Evolutionary conservation across 64 coral and sea anemone species (phyloP).

Genomic region (Dendrophyllia cribrosa): DNA sequence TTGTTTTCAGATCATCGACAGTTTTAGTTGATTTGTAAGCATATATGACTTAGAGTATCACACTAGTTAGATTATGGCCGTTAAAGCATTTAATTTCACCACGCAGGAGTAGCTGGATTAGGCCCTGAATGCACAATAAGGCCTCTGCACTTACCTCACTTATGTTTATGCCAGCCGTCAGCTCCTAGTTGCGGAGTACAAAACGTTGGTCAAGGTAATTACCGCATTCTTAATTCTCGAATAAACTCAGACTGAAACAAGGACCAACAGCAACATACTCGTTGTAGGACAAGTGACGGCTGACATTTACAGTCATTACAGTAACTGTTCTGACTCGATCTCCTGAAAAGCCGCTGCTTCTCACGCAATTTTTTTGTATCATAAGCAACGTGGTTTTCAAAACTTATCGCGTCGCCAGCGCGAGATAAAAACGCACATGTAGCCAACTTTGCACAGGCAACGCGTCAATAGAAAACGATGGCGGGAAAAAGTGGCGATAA

Average conservation of each 20-base stretch:
- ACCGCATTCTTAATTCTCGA: neutral
- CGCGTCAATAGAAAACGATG: too few species aligned
- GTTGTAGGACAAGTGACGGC: neutral
- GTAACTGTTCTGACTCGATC: neutral
- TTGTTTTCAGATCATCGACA: too few species aligned
- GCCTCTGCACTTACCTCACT: slow-evolving; percentile 5
- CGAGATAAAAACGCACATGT: too few species aligned
- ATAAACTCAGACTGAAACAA: slow-evolving; percentile 9
- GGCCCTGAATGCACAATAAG: neutral
- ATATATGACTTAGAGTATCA: too few species aligned
- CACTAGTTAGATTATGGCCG: neutral
- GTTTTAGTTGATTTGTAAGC: too few species aligned
- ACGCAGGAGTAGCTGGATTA: slow-evolving; percentile 14
- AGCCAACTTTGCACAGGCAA: too few species aligned
- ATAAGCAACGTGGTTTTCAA: too few species aligned
- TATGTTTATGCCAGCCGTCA: slow-evolving; percentile 21
- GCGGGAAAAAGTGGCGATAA: too few species aligned
- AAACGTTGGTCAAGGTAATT: slow-evolving; percentile 22
- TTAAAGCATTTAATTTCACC: neutral
- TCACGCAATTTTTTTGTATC: too few species aligned
- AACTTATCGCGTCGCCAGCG: too few species aligned
- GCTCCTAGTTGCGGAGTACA: neutral
- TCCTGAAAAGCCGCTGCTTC: neutral
- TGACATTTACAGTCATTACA: neutral
- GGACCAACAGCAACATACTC: neutral